Conservation (phyloP, 2,888 invertebrate genomes). For the Nomada goodeniana region DNA sequence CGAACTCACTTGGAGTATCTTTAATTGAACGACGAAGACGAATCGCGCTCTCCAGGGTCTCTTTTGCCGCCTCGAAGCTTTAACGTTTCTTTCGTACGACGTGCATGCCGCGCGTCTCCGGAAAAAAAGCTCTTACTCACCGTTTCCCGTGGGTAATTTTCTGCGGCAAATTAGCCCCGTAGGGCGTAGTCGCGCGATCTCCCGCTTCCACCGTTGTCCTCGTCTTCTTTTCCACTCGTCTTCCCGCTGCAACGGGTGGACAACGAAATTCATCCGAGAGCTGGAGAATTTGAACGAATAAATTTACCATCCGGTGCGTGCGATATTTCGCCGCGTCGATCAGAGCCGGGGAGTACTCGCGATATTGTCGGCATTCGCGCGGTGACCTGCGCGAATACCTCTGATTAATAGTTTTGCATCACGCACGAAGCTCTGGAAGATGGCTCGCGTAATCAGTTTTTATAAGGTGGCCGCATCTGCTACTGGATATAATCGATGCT, state of each 20-base stretch:
- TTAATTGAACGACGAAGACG: constrained; percentile 33
- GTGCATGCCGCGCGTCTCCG: constrained; percentile 1
- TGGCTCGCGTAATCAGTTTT: not conserved
- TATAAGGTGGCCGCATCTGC: constrained; percentile 1
- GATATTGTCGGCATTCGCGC: too few species aligned
- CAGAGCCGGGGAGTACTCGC: too few species aligned
- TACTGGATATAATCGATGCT: constrained; percentile 42
- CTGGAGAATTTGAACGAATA: not conserved
- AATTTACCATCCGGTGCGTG: too few species aligned
- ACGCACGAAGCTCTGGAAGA: too few species aligned
- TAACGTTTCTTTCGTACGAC: not conserved
- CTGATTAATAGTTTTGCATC: too few species aligned
- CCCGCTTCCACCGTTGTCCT: constrained; percentile 29
- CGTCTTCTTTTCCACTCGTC: constrained; percentile 6
- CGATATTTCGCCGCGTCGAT: too few species aligned
- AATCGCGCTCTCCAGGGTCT: constrained; percentile 11
- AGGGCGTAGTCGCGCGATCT: constrained; percentile 43
- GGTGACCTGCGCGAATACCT: too few species aligned
- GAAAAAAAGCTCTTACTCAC: constrained; percentile 24
- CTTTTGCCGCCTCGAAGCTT: constrained; percentile 3
- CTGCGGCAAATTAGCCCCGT: constrained; percentile 55
- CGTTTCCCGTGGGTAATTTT: constrained; percentile 58
- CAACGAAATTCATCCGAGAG: not conserved
- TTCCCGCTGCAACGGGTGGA: not conserved
- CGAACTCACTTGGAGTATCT: constrained; percentile 14